Conservation (phyloP, 2,888 invertebrate species). For the Pachydiplax longipennis region DNA sequence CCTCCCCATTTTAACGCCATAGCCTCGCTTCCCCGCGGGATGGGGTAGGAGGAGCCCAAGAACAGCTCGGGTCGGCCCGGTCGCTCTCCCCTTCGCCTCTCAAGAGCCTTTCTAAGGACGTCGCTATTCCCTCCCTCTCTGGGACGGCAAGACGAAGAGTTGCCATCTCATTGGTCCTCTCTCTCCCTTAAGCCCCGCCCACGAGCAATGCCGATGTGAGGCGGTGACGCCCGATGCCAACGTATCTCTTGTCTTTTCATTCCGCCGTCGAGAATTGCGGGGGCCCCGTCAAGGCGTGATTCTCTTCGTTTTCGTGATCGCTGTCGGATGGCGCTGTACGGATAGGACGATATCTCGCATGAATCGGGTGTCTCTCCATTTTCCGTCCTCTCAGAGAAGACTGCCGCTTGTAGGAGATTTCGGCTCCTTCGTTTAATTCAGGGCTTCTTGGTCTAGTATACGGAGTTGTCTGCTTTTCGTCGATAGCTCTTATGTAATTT, state of each 20-base stretch:
- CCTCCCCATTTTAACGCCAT: slow-evolving; percentile 44
- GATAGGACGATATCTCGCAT: no score
- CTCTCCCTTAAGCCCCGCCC: background rate
- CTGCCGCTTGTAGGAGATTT: background rate
- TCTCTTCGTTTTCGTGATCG: background rate
- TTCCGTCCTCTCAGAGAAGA: no score
- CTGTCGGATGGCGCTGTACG: background rate
- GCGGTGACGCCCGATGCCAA: slow-evolving; percentile 15
- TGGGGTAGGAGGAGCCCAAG: slow-evolving; percentile 27
- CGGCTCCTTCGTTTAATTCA: background rate
- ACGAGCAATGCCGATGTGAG: background rate
- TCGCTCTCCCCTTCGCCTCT: background rate
- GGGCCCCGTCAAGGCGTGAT: background rate
- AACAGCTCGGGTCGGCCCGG: slow-evolving; percentile 30
- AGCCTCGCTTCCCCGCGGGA: background rate
- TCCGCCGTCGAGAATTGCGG: background rate
- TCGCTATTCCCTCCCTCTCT: background rate
- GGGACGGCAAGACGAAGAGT: slow-evolving; percentile 37
- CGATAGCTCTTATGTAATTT: no score
- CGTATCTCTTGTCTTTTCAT: background rate
- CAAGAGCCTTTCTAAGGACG: background rate
- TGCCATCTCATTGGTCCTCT: slow-evolving; percentile 23
- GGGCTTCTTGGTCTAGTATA: background rate
- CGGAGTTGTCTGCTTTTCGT: background rate
- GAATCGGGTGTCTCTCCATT: no score